Evolutionary conservation across 2,797 vertebrate genomes (phyloP).

Genomic region (Nannoperca obscura): DNA sequence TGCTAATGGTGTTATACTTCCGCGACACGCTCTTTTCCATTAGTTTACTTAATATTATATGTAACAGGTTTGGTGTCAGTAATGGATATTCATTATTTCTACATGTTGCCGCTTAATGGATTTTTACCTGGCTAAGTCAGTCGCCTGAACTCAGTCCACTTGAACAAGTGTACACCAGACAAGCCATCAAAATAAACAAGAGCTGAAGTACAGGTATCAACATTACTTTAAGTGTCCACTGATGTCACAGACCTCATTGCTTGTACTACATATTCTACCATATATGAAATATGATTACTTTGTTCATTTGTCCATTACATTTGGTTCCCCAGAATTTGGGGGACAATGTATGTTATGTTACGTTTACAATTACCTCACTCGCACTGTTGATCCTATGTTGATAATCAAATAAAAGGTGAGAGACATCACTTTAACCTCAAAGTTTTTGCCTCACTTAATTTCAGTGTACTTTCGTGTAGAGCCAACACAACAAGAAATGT

Average conservation of each 20-base stretch:
- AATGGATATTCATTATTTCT: background rate
- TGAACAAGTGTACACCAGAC: background rate
- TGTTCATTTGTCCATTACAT: background rate
- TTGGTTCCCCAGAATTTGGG: background rate
- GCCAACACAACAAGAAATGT: background rate
- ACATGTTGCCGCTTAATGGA: background rate
- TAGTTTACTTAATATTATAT: background rate
- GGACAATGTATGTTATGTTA: background rate
- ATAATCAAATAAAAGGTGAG: background rate
- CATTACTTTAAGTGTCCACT: background rate
- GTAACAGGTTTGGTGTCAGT: background rate
- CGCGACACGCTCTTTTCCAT: no score
- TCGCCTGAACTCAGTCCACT: slow-evolving; percentile 3
- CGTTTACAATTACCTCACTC: background rate
- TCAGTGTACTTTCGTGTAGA: background rate
- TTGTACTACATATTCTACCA: background rate
- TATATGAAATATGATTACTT: background rate
- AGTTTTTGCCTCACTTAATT: background rate
- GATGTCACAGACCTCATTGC: background rate
- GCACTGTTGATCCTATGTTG: background rate
- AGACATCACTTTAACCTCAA: background rate
- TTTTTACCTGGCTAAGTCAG: background rate
- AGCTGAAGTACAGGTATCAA: background rate
- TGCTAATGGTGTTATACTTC: background rate
- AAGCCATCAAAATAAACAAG: background rate